Evolutionary conservation across 2,113 vertebrate genomes (phyloP).

Genomic region (Physeter macrocephalus): DNA sequence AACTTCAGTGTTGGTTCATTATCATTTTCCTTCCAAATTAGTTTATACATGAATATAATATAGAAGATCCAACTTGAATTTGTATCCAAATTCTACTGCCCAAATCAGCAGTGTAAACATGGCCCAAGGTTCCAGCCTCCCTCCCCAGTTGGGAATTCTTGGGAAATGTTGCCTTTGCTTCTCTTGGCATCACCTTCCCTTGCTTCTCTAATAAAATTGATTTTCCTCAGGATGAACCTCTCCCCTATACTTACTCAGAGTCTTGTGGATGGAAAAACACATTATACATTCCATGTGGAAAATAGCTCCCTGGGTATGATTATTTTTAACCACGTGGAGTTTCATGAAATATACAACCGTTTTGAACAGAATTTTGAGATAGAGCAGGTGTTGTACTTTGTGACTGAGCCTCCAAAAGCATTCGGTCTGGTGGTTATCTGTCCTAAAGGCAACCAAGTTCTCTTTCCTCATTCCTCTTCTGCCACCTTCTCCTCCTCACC

Average conservation of each 20-base stretch:
- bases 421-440: neutral
- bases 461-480: neutral
- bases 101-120: neutral
- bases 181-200: neutral
- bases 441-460: neutral
- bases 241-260: neutral
- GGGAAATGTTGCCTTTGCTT: neutral
- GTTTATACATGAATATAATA: neutral
- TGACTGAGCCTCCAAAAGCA: neutral
- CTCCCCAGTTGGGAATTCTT: neutral
- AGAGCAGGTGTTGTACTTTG: neutral
- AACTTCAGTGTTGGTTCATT: neutral
- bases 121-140: no score
- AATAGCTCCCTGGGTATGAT: neutral
- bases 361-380: neutral
- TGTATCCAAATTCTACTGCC: neutral
- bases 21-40: neutral
- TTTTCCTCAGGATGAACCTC: neutral
- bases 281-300: neutral
- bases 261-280: neutral
- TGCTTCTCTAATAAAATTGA: neutral
- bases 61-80: neutral
- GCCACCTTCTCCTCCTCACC: neutral
- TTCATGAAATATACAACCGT: neutral
- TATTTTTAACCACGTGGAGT: constrained; percentile 3